Evolutionary conservation across 2,888 invertebrate species (phyloP), one percentile per base, ranked within the genome.

Genomic region (Phortica magna): DNA sequence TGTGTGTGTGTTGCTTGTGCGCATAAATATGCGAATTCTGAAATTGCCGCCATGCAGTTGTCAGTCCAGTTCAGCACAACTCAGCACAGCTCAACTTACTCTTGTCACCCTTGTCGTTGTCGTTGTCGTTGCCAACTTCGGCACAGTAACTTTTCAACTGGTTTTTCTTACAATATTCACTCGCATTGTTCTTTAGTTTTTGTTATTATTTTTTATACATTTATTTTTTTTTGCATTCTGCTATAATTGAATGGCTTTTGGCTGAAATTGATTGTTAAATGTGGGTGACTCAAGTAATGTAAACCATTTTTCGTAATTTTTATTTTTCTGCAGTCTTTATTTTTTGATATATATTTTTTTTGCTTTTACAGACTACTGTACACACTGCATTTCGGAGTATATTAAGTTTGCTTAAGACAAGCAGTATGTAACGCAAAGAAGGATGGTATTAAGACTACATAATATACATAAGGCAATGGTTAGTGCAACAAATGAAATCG

Each of bases 11-110:
- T 64, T 43, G 7, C 7, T 59, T n/a, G n/a, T n/a, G n/a, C n/a
- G 59, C 74, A 57, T 57, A 75, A 42, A 59, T 57, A 75, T 75
- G 74, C 74, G 74, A 75, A 75, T 68, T 75, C 74, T 75, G 41
- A 68, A 68, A 42, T 57, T 41, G 43, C 42, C 57, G 57, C 57
- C 41, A 39, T 55, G 53, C 31, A 71, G 53, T 53, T 31, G 70
- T 31, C 70, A 71, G 42, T 67, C 42, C 41, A 67, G 39, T 71
- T 12, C 70, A 71, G 64, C 39, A 7, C 39, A 71, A 41, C 41
- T 31, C 10, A 64, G 31, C 31, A 31, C 31, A 31, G 1, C 31
- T 31, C 70, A 71, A 48, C n/a, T 53, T 55, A 14, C 55, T 71
- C 53, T 70, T 70, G 53, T 19, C 61, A 61, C 61, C 31, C 31